A percentile compares a stretch with the other conserved stretches of the same genome.
Conservation (phyloP, 2,797 vertebrate species). For the Sardinella longiceps region DNA sequence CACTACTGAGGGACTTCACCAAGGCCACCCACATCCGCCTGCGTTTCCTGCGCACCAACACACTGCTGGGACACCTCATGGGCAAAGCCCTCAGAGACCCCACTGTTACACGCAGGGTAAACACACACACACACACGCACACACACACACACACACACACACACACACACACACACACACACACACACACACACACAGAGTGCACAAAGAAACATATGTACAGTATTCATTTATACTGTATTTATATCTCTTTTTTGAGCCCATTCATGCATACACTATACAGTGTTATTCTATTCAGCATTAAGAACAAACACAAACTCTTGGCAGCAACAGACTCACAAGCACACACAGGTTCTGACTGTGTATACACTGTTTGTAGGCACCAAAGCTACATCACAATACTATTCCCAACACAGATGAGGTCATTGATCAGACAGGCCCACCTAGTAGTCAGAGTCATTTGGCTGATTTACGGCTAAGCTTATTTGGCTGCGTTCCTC, state of each 20-base stretch:
- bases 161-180: neutral
- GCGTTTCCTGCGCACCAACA: conserved; percentile 94
- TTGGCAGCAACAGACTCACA: neutral
- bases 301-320: neutral
- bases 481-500: neutral
- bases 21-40: conserved; percentile 94
- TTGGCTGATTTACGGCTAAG: neutral
- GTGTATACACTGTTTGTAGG: neutral
- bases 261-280: too few relatives aligned
- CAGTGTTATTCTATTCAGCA: neutral
- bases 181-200: too few relatives aligned
- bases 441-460: neutral
- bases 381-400: neutral
- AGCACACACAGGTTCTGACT: conserved; percentile 9
- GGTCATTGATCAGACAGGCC: neutral
- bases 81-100: conserved; percentile 93
- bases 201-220: too few relatives aligned
- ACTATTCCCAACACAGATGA: neutral
- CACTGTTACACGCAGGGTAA: conserved; percentile 93
- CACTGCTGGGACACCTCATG: conserved; percentile 95
- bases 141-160: neutral
- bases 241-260: too few relatives aligned
- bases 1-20: conserved; percentile 90
- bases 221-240: too few relatives aligned
- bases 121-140: conserved; percentile 34